These are phyloP conservation scores for Pecten maximus DNA, from an alignment of 2,888 invertebrate species.

Conservation along the genomic window DNA sequence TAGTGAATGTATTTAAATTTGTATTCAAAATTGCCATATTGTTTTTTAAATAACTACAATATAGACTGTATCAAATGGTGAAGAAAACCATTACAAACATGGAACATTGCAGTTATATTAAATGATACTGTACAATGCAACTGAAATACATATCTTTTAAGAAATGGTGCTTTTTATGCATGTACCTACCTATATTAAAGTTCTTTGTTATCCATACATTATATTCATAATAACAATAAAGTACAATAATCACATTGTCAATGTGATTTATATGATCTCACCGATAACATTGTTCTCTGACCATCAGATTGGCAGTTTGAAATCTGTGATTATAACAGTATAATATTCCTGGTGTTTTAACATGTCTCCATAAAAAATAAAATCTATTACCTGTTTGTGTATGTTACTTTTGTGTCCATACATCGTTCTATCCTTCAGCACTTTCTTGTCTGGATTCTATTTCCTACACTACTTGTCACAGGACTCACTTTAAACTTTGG, in stretches of 20 bases:
- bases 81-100: no score
- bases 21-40: neutral
- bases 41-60: neutral
- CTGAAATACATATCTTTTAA: neutral
- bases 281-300: neutral
- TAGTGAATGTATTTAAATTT: no score
- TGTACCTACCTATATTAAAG: neutral
- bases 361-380: neutral
- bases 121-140: no score
- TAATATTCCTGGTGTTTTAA: neutral
- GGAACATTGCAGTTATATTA: no score
- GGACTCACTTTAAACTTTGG: no score
- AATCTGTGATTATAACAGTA: slow-evolving; percentile 7
- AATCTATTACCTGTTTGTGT: neutral
- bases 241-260: neutral
- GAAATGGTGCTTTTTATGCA: neutral
- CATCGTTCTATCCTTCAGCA: no score
- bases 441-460: no score
- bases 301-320: neutral
- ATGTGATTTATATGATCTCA: neutral
- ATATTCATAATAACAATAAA: neutral
- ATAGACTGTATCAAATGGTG: no score
- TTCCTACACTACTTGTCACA: no score
- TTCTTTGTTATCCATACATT: neutral
- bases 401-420: neutral